Evolutionary conservation across 2,113 vertebrate species (phyloP).

Genomic region (Carettochelys insculpta): DNA sequence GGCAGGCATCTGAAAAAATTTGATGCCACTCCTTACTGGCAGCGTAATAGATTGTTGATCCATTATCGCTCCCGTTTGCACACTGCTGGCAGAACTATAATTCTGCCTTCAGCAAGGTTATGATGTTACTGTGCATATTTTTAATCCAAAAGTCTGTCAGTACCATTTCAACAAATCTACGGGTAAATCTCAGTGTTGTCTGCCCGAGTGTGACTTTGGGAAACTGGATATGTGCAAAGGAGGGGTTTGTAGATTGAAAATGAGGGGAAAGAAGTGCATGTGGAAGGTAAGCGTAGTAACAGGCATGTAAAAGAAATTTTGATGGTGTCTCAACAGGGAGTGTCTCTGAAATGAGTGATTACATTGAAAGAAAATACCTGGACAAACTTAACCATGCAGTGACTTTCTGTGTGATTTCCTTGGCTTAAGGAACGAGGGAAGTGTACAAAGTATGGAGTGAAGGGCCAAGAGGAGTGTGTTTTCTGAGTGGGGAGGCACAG

Average conservation of each 20-base stretch:
- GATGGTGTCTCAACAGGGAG: not conserved
- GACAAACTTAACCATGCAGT: too few relatives aligned
- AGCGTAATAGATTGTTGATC: not conserved
- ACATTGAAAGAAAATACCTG: not conserved
- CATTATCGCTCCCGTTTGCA: not conserved
- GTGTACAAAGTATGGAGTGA: not conserved
- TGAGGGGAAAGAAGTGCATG: not conserved
- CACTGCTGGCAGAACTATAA: not conserved
- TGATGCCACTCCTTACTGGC: not conserved
- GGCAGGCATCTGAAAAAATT: not conserved
- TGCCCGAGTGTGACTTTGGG: not conserved
- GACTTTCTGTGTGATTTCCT: too few relatives aligned
- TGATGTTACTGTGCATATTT: not conserved
- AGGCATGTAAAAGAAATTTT: too few relatives aligned
- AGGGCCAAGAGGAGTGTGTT: not conserved
- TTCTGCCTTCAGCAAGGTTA: not conserved
- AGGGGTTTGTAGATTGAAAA: not conserved
- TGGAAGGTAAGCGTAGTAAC: not conserved
- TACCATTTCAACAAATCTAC: not conserved
- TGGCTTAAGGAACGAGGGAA: not conserved
- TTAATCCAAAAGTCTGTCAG: not conserved
- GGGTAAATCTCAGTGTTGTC: not conserved
- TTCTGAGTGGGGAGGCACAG: not conserved
- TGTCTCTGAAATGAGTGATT: not conserved
- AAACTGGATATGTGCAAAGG: rapidly evolving